phyloP scores from a whole-genome alignment of 2,888 invertebrate genomes.

The Xylota sylvarum region DNA sequence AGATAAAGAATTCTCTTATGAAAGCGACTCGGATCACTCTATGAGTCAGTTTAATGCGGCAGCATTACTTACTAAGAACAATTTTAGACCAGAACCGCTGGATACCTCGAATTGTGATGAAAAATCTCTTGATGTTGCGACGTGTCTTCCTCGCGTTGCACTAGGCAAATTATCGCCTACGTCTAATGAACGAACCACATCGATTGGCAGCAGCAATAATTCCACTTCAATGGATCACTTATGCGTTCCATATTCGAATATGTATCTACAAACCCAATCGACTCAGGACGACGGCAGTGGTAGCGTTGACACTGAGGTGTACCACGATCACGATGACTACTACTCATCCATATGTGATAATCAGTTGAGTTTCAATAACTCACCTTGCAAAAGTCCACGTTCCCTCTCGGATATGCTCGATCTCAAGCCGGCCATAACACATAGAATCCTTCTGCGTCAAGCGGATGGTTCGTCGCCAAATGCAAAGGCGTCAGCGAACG shows the following conservation, averaged over 20 bases:
- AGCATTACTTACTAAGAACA: constrained; percentile 17
- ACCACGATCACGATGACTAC: constrained; percentile 79
- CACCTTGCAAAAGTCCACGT: constrained; percentile 81
- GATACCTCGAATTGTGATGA: constrained; percentile 51
- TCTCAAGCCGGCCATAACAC: constrained; percentile 75
- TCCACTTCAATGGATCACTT: constrained; percentile 59
- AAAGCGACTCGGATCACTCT: constrained; percentile 23
- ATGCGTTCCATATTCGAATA: constrained; percentile 63
- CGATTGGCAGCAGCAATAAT: constrained; percentile 41
- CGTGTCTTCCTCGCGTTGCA: constrained; percentile 16
- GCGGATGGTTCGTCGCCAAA: constrained; percentile 28
- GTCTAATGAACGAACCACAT: constrained; percentile 53
- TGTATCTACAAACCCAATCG: constrained; percentile 36
- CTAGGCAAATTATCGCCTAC: constrained; percentile 21
- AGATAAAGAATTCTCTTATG: constrained; percentile 34
- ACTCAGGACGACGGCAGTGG: constrained; percentile 12
- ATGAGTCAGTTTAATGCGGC: constrained; percentile 43
- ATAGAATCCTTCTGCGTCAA: constrained; percentile 55
- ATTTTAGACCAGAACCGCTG: constrained; percentile 27
- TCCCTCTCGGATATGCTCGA: constrained; percentile 78
- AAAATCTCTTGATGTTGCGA: constrained; percentile 38
- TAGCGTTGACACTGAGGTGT: constrained; percentile 28
- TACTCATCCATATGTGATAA: constrained; percentile 83
- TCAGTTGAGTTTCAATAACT: constrained; percentile 82
- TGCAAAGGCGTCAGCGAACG: constrained; percentile 22